A percentile compares a stretch with the other conserved stretches of the same genome.
Evolutionary conservation across 2,113 vertebrate species (phyloP).

Genomic region (Myrmecophaga tridactyla): DNA sequence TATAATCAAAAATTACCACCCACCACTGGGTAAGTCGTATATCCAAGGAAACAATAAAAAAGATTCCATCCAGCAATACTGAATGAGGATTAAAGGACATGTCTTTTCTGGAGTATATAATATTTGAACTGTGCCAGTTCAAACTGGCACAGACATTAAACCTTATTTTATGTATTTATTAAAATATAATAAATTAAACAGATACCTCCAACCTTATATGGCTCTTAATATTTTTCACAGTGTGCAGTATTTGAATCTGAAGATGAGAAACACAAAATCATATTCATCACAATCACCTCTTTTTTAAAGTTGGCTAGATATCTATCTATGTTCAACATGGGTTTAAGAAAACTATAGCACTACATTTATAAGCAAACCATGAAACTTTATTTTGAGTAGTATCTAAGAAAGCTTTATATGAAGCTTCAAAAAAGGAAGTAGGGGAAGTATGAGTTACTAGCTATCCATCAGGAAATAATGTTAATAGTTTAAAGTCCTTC

Average conservation of each 20-base stretch:
- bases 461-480: slow-evolving; percentile 15
- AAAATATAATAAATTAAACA: slow-evolving; percentile 26
- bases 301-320: neutral
- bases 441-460: neutral
- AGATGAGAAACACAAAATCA: neutral
- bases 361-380: slow-evolving; percentile 11
- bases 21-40: too few relatives aligned
- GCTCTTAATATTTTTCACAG: neutral
- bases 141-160: too few relatives aligned
- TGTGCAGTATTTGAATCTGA: neutral
- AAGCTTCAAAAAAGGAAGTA: neutral
- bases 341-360: slow-evolving; percentile 16
- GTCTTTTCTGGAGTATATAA: too few relatives aligned
- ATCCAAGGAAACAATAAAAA: too few relatives aligned
- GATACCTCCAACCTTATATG: neutral
- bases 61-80: too few relatives aligned
- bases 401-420: slow-evolving; percentile 32
- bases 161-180: slow-evolving; percentile 19
- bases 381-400: slow-evolving; percentile 34
- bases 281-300: neutral
- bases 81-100: too few relatives aligned
- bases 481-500: slow-evolving; percentile 37
- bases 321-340: neutral
- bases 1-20: too few relatives aligned
- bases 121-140: too few relatives aligned